A percentile compares a stretch with the other conserved stretches of the same genome.
These are phyloP conservation scores for Linnaemya tessellans DNA, from an alignment of 2,888 invertebrate species.

Conservation along the genomic window DNA sequence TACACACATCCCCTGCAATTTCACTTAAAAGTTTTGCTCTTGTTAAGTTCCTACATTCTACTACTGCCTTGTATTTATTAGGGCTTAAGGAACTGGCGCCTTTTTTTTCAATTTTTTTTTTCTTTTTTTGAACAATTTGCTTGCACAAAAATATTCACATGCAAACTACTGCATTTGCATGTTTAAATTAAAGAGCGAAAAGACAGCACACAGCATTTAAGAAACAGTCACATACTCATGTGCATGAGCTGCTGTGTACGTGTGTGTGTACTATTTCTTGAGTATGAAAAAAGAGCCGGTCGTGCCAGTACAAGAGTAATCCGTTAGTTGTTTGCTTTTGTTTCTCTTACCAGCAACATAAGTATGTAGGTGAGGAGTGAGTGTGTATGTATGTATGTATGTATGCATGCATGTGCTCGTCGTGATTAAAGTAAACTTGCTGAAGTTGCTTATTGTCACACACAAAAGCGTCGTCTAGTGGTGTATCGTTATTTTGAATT, in stretches of 20 bases:
- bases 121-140: slow-evolving; percentile 14
- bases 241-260: neutral
- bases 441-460: slow-evolving; percentile 69
- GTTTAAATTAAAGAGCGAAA: slow-evolving; percentile 21
- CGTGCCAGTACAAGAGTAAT: slow-evolving; percentile 14
- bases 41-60: neutral
- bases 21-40: neutral
- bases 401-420: neutral
- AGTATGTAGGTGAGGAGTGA: too few relatives aligned
- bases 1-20: neutral
- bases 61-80: slow-evolving; percentile 23
- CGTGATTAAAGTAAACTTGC: slow-evolving; percentile 63
- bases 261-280: neutral
- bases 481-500: slow-evolving; percentile 60
- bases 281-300: slow-evolving; percentile 14
- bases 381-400: too few relatives aligned
- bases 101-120: neutral
- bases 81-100: slow-evolving; percentile 36
- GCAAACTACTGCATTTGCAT: neutral
- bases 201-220: slow-evolving; percentile 11
- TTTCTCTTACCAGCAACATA: too few relatives aligned
- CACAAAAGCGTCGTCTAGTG: slow-evolving; percentile 52
- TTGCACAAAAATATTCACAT: neutral
- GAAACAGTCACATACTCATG: neutral
- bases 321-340: too few relatives aligned